A percentile compares a stretch with the other conserved stretches of the same genome.
These are phyloP conservation scores for Aegithalos caudatus DNA, from an alignment of 2,113 vertebrate genomes.

Conservation along the genomic window DNA sequence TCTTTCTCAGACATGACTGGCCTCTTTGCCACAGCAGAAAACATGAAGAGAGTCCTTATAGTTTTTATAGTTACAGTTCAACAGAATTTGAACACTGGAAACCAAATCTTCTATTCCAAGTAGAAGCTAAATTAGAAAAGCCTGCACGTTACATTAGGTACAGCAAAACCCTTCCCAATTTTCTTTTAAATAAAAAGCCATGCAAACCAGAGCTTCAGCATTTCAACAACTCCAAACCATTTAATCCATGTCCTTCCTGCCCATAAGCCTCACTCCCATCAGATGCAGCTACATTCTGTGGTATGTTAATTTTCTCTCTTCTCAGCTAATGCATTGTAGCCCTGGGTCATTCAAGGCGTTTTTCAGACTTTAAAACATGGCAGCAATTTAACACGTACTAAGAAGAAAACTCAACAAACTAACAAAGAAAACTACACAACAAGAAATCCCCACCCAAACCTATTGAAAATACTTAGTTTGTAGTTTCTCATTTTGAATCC, in stretches of 20 bases:
- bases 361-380: neutral
- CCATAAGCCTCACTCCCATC: neutral
- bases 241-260: neutral
- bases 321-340: neutral
- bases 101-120: neutral
- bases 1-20: neutral
- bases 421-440: neutral
- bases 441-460: neutral
- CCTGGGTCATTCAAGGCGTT: neutral
- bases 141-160: neutral
- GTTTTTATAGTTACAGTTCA: neutral
- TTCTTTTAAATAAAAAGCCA: neutral
- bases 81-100: neutral
- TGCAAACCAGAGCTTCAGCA: neutral
- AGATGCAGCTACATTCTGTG: neutral
- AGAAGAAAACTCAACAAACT: neutral
- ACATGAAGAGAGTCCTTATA: neutral
- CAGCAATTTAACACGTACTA: neutral
- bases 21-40: neutral
- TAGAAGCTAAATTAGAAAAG: neutral
- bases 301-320: neutral
- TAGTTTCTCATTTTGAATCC: neutral
- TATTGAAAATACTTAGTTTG: neutral
- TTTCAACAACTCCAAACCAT: neutral
- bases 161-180: neutral